Evolutionary conservation across 2,797 vertebrate species (phyloP).

Genomic region (Scleropages formosus): DNA sequence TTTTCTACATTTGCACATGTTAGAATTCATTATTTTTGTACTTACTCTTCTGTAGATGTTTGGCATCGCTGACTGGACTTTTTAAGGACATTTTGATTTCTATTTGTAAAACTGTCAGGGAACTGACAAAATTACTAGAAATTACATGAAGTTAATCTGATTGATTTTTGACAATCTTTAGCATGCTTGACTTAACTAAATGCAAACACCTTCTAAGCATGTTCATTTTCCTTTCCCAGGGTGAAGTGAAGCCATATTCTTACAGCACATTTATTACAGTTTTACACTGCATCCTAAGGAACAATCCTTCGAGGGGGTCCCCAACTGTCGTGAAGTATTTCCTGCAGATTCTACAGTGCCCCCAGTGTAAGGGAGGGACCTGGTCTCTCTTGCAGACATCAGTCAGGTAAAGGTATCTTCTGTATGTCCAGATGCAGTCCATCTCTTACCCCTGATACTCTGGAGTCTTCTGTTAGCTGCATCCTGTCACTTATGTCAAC

Average conservation of each 20-base stretch:
- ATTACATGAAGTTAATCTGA: not conserved
- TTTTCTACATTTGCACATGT: not conserved
- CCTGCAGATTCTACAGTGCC: slow-evolving; percentile 78
- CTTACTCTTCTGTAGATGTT: not conserved
- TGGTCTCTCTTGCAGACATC: slow-evolving; percentile 68
- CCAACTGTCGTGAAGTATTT: slow-evolving; percentile 66
- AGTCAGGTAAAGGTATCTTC: slow-evolving; percentile 58
- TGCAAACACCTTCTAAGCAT: not conserved
- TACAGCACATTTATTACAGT: slow-evolving; percentile 60
- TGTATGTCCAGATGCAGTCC: not conserved
- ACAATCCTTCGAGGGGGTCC: slow-evolving; percentile 75
- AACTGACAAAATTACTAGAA: no score
- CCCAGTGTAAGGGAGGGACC: slow-evolving; percentile 60
- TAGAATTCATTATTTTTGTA: not conserved
- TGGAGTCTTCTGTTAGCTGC: not conserved
- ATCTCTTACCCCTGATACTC: not conserved
- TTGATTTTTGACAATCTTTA: not conserved
- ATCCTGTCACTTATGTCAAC: not conserved
- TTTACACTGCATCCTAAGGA: slow-evolving; percentile 64
- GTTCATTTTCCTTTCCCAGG: slow-evolving; percentile 46
- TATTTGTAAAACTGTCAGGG: no score
- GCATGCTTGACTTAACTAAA: not conserved
- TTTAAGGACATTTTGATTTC: no score
- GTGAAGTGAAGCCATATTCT: slow-evolving; percentile 54
- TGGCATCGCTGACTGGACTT: no score